Base-by-base conservation (phyloP, 2,113 vertebrate species). In the Echinops telfairi region DNA sequence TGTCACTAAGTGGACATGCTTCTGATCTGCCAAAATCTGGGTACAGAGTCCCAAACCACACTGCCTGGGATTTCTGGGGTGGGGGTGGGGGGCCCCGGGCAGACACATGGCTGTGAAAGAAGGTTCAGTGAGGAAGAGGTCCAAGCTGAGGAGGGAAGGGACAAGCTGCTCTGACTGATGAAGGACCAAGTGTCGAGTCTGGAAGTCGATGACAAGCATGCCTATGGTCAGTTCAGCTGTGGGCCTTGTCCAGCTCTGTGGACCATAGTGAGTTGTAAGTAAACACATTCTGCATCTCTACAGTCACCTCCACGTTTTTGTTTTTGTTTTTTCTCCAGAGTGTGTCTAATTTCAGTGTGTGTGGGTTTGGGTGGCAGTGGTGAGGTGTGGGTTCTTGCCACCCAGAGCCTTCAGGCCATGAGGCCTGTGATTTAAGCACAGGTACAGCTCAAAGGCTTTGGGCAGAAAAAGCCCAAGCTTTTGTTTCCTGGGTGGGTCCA, bases 321-420 rank as follows among this genome's bases (percentile, higher is more conserved):
- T 3, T 3, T 40, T 40, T n/a, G 43, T 6, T 62, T 95, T 89
- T 83, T 76, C 87, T 85, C 38, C 60, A 60, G 29, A 81, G 29
- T 83, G 76, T 81, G 20, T 19, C 94, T 81, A 5, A 88, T 91
- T 64, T 82, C 27, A 73, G 43, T 70, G 38, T 14, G 2, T 20
- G 58, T 91, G 64, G 16, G 38, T 93, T 94, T 77, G 89, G 76
- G 82, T 66, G 85, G 58, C 89, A 82, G 76, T 14, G 47, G 36
- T 12, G 29, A 76, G 75, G 19, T 62, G 66, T 10, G 22, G 58
- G 31, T 22, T 62, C 95, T 88, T 86, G 80, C 80, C 83, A 73
- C 3, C 38, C 14, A 19, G 71, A 57, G n/a, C 33, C 92, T 85
- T 75, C 83, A n/a, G 84, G 80, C 68, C 43, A 1, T 6, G 60